phyloP scores from a whole-genome alignment of 2,797 vertebrate genomes.

The Lagorchestes hirsutus region DNA sequence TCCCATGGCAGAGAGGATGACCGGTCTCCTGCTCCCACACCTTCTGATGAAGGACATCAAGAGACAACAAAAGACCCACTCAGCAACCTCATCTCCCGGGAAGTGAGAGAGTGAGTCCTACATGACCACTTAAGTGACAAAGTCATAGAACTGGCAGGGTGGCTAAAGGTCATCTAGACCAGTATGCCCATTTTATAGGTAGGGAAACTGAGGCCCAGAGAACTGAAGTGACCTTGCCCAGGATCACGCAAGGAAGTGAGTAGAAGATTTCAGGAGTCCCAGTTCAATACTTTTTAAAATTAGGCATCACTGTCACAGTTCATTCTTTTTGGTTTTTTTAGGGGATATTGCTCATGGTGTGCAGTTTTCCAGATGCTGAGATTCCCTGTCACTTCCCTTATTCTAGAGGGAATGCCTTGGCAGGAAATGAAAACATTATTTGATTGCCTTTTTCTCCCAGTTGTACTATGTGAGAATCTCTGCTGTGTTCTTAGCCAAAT shows the following conservation, averaged over 20 bases:
- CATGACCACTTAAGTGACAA: neutral
- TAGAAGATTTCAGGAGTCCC: neutral
- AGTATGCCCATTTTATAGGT: accelerated
- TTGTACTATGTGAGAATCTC: neutral
- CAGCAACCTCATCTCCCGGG: conserved; percentile 77
- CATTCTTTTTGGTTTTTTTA: neutral
- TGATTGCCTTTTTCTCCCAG: neutral
- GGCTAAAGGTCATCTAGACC: neutral
- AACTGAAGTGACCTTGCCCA: neutral
- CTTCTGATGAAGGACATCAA: conserved; percentile 70
- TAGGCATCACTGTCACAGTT: neutral
- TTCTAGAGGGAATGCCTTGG: neutral
- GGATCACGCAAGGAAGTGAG: neutral
- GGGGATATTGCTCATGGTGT: neutral
- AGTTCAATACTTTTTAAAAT: neutral
- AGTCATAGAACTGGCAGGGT: neutral
- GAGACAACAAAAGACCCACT: neutral
- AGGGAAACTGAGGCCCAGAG: neutral
- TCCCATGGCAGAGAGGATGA: neutral
- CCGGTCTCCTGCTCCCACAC: accelerated
- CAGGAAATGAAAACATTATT: neutral
- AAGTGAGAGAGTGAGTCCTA: conserved; percentile 82
- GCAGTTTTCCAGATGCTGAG: neutral
- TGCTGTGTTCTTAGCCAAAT: neutral
- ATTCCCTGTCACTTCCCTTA: neutral